These are phyloP conservation scores for Hyposmocoma kahamanoa DNA, from an alignment of 1,140 invertebrate species.

Conservation along the genomic window DNA sequence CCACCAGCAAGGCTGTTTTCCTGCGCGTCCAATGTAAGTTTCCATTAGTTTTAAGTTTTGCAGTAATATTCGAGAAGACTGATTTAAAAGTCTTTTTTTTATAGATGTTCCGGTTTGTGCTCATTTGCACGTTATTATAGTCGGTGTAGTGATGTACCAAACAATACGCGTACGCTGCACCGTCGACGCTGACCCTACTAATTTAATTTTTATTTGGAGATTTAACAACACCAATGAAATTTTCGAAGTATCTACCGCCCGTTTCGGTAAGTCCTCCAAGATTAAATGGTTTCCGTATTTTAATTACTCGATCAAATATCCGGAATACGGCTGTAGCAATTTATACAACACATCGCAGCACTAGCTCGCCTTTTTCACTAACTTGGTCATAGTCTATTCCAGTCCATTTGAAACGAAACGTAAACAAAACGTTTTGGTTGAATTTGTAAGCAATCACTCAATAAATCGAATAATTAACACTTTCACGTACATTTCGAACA, in stretches of 20 bases:
- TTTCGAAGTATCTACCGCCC: slow-evolving; percentile 83
- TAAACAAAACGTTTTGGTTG: no score
- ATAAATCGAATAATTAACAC: no score
- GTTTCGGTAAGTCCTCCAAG: slow-evolving; percentile 65
- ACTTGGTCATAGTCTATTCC: no score
- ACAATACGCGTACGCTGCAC: slow-evolving; percentile 86
- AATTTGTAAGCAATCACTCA: no score
- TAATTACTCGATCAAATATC: no score
- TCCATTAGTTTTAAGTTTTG: neutral
- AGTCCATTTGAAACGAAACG: no score
- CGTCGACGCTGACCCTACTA: slow-evolving; percentile 87
- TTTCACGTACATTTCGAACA: no score
- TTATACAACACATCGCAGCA: no score
- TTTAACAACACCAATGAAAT: slow-evolving; percentile 92
- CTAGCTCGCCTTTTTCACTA: no score
- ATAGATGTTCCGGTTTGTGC: slow-evolving; percentile 87
- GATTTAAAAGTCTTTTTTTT: neutral
- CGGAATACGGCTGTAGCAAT: no score
- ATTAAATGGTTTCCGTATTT: no score
- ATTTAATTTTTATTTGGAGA: slow-evolving; percentile 90
- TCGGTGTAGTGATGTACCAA: slow-evolving; percentile 89
- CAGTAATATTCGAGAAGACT: neutral
- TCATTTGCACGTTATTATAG: slow-evolving; percentile 78
- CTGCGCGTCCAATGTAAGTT: slow-evolving; percentile 90
- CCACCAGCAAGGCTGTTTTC: slow-evolving; percentile 82